Base-by-base conservation (phyloP, 2,797 vertebrate genomes). In the Pteropus rufus region DNA sequence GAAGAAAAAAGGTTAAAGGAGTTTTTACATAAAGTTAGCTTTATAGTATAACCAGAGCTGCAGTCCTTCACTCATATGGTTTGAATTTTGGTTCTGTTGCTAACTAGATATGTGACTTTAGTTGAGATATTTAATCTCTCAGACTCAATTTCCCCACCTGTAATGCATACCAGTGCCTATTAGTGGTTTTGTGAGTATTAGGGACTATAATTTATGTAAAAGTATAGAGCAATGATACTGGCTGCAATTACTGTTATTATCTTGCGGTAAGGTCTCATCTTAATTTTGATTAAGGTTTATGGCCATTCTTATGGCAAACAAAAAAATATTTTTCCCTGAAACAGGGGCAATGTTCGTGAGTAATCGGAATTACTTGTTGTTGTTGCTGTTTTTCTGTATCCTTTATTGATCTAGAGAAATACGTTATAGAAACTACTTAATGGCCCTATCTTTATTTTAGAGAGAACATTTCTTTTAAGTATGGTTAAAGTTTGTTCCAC, bases 291-390 rank as follows among this genome's bases (percentile, higher is more conserved):
- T 23, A 44, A 44, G 5, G 15, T 41, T 80, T 69, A 69, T 72
- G 49, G 19, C 24, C 29, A 90, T 77, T 76, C 12, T 70, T 49
- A 79, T 52, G 39, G 49, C 70, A 89, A 85, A 77, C 23, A 60
- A 64, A 77, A 90, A 95, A 83, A 44, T 76, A 21, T 31, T 49
- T 83, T 80, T 87, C 31, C 44, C 93, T 94, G 60, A 88, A 95
- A 72, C 6, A 16, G 34, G 7, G 1, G 80, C 89, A 58, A 12
- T 67, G 10, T 92, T 91, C 56, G 58, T 65, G 56, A 97, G 26
- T 44, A 36, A 81, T 80, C 76, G 77, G 41, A 86, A 88, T 94
- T 73, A 93, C 72, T 77, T 11, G 73, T 3, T 54, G 67, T 12
- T 82, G 36, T 49, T 69, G 62, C 11, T 73, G 36, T 49, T 64